Evolutionary conservation across 2,113 vertebrate genomes (phyloP).

Genomic region (Pogonocichla stellata): DNA sequence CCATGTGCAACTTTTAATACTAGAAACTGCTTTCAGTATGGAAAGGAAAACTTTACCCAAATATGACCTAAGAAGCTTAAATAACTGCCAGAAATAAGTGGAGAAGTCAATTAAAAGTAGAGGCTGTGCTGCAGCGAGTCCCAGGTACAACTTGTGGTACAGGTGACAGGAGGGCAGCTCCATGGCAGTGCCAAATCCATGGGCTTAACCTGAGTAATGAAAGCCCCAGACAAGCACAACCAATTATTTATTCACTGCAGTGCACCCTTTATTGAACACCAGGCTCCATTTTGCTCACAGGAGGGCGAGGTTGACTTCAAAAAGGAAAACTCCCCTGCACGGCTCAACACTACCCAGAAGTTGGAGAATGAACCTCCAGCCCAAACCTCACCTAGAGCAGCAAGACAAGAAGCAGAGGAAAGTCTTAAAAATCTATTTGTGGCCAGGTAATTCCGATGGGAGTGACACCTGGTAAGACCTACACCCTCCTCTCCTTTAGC

Average conservation of each 20-base stretch:
- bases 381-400: background rate
- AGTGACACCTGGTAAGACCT: background rate
- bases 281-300: background rate
- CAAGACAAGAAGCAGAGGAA: background rate
- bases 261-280: background rate
- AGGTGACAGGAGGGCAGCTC: background rate
- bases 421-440: background rate
- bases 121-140: background rate
- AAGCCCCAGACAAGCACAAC: background rate
- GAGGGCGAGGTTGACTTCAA: background rate
- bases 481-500: background rate
- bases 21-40: background rate
- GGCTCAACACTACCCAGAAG: background rate
- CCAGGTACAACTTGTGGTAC: too few relatives aligned
- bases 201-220: fast-evolving
- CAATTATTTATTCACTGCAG: background rate
- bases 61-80: background rate
- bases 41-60: background rate
- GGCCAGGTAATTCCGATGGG: background rate
- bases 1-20: background rate
- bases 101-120: background rate
- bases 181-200: background rate
- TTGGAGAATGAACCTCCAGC: background rate
- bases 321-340: background rate
- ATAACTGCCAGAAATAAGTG: background rate